phyloP scores from a whole-genome alignment of 2,888 invertebrate species.

The Acanthosoma haemorrhoidale region DNA sequence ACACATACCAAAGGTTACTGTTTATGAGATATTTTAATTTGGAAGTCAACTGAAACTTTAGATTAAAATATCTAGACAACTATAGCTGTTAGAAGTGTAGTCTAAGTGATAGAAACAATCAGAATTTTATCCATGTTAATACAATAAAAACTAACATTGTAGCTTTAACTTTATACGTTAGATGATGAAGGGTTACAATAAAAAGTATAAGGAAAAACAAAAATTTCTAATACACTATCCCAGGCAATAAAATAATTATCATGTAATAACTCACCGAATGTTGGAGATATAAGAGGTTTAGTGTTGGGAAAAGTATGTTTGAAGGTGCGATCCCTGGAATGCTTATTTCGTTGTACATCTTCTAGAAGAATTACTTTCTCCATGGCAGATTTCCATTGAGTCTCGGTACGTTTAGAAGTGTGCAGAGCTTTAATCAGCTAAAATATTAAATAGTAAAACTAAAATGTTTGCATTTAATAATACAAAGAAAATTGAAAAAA shows the following conservation, averaged over 20 bases:
- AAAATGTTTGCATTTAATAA: too few species aligned
- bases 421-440: constrained; percentile 83
- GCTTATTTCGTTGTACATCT: constrained; percentile 76
- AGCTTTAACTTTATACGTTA: background rate
- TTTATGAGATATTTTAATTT: too few species aligned
- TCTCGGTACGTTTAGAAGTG: constrained; percentile 87
- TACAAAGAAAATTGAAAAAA: too few species aligned
- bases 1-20: too few species aligned
- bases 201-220: background rate
- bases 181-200: background rate
- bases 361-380: constrained; percentile 76
- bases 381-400: constrained; percentile 85
- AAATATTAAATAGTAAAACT: constrained; percentile 37
- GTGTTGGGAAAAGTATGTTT: constrained; percentile 62
- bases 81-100: too few species aligned
- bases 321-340: constrained; percentile 55
- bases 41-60: too few species aligned
- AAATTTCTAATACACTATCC: background rate
- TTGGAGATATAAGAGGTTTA: constrained; percentile 49
- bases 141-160: too few species aligned
- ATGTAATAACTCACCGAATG: constrained; percentile 52
- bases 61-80: too few species aligned
- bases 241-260: background rate
- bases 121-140: too few species aligned
- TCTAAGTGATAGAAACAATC: too few species aligned